These are phyloP conservation scores for Allacma fusca DNA, from an alignment of 2,888 invertebrate species.

Conservation along the genomic window DNA sequence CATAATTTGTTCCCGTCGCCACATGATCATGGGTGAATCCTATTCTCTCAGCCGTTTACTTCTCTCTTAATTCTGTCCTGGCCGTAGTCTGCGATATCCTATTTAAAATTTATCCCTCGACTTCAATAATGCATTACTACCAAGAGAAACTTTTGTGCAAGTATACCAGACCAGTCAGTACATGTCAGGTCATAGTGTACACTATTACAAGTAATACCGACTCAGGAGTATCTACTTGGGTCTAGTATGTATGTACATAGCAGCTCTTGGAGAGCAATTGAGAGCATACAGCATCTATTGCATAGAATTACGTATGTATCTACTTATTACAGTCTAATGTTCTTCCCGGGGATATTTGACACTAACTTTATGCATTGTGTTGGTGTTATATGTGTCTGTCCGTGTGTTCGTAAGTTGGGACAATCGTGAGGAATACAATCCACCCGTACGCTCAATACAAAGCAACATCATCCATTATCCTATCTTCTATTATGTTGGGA, in stretches of 20 bases:
- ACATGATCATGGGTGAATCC: conserved; percentile 28
- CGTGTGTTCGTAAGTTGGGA: background rate
- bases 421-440: conserved; percentile 25
- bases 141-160: no score
- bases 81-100: background rate
- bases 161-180: no score
- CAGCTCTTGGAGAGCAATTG: no score
- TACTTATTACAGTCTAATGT: background rate
- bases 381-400: no score
- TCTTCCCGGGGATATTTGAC: conserved; percentile 21
- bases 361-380: conserved; percentile 9
- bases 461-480: conserved; percentile 29
- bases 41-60: conserved; percentile 9
- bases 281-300: no score
- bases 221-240: no score
- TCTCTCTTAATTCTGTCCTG: conserved; percentile 9
- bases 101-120: background rate
- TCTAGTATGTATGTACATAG: no score
- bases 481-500: conserved; percentile 9
- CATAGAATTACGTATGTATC: background rate
- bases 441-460: conserved; percentile 1
- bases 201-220: no score
- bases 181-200: no score
- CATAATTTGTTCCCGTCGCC: conserved; percentile 51
- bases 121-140: background rate